Evolutionary conservation across 2,888 invertebrate species (phyloP).

Genomic region (Thalpophila matura): DNA sequence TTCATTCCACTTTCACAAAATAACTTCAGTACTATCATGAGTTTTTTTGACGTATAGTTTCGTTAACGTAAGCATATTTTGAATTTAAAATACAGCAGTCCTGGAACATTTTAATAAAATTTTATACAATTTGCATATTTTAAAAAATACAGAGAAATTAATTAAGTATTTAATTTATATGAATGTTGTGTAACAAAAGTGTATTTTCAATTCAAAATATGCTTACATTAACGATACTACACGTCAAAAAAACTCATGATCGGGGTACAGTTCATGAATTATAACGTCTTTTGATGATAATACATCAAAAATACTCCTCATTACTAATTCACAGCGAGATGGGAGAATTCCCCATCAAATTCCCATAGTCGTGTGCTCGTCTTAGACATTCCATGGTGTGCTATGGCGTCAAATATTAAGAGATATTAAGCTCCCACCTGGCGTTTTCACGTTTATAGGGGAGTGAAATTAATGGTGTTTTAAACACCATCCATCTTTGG

Average conservation of each 20-base stretch:
- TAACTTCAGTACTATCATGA: no score
- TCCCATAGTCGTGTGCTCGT: constrained; percentile 16
- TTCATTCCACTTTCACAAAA: no score
- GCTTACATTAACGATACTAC: no score
- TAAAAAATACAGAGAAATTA: no score
- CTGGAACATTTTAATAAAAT: no score
- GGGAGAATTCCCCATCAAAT: constrained; percentile 40
- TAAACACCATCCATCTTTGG: constrained; percentile 48
- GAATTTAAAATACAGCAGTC: no score
- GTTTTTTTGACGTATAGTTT: background rate
- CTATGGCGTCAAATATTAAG: constrained; percentile 43
- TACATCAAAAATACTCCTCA: constrained; percentile 22
- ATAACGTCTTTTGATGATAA: background rate
- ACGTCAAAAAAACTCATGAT: no score
- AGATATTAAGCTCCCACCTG: constrained; percentile 51
- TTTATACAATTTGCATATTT: no score
- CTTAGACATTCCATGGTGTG: constrained; percentile 42
- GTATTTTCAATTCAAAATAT: no score
- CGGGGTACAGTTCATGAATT: constrained; percentile 4
- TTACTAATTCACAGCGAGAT: constrained; percentile 43
- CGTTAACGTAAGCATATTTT: no score
- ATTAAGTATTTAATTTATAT: no score
- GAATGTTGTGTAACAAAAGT: no score
- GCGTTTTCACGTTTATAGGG: constrained; percentile 43
- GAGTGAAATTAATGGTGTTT: constrained; percentile 58